These are phyloP conservation scores for Oenanthe oenanthe DNA, from an alignment of 2,113 vertebrate genomes.

Conservation along the genomic window DNA sequence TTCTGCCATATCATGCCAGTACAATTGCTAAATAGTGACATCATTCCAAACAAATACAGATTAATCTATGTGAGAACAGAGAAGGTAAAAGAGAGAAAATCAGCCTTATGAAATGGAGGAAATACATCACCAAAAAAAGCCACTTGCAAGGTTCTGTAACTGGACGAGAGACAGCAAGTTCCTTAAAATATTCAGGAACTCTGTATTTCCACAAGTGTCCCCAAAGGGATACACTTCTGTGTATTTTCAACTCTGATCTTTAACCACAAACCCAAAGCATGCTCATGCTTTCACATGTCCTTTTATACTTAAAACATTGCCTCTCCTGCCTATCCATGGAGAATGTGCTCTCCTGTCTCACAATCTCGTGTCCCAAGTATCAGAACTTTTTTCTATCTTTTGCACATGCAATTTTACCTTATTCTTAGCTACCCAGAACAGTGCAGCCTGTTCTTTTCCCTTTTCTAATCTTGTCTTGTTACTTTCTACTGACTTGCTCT, in stretches of 20 bases:
- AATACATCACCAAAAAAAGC: neutral
- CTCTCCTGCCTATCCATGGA: neutral
- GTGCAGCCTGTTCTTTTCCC: neutral
- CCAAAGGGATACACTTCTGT: neutral
- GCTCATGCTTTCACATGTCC: neutral
- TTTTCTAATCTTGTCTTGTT: neutral
- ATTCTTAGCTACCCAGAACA: neutral
- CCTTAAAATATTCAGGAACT: neutral
- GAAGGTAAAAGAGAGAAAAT: neutral
- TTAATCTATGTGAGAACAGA: neutral
- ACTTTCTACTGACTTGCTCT: neutral
- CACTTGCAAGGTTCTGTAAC: neutral
- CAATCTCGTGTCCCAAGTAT: neutral
- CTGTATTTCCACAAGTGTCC: neutral
- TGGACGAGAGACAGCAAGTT: neutral
- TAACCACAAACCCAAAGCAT: neutral
- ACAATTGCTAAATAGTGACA: neutral
- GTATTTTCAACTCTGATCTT: neutral
- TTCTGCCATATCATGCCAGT: neutral
- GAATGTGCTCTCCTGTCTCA: neutral
- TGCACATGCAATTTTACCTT: neutral
- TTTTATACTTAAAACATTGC: neutral
- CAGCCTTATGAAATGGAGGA: neutral
- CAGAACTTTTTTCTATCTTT: neutral
- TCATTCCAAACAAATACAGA: neutral